phyloP scores from a whole-genome alignment of 2,113 vertebrate species.

The Cynopterus brachyotis region DNA sequence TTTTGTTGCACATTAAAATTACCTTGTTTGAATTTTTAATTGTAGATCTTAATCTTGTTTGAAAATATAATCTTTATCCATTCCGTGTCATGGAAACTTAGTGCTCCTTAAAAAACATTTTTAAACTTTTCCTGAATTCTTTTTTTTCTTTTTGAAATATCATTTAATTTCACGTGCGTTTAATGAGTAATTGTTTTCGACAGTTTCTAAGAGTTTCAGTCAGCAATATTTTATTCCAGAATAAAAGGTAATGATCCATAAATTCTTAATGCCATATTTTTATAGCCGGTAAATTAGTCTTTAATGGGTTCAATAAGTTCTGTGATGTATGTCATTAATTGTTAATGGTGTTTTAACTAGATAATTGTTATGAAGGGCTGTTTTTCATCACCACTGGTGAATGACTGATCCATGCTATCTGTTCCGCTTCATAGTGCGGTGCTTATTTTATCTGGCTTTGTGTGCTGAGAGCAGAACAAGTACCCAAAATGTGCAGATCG shows the following conservation, averaged over 20 bases:
- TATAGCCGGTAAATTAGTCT: constrained; percentile 89
- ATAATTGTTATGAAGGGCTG: constrained; percentile 84
- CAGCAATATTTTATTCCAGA: constrained; percentile 85
- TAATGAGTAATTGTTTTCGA: constrained; percentile 81
- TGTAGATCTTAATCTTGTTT: constrained; percentile 83
- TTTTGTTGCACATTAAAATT: constrained; percentile 80
- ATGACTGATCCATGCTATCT: constrained; percentile 77
- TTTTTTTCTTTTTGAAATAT: constrained; percentile 44
- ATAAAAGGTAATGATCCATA: constrained; percentile 89
- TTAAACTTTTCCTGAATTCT: constrained; percentile 61
- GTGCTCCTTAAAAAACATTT: constrained; percentile 59
- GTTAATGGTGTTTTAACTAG: constrained; percentile 87
- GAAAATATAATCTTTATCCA: constrained; percentile 82
- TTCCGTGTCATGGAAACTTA: constrained; percentile 75
- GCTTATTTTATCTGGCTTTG: constrained; percentile 64
- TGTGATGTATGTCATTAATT: constrained; percentile 87
- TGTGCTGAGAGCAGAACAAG: constrained; percentile 58
- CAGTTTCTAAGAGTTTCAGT: constrained; percentile 80
- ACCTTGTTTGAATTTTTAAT: constrained; percentile 82
- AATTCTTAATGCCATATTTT: constrained; percentile 90
- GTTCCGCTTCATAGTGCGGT: constrained; percentile 53
- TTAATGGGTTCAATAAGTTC: constrained; percentile 88
- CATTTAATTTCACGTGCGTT: constrained; percentile 77
- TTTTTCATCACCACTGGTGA: constrained; percentile 80
- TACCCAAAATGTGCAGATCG: constrained; percentile 53